Conservation (phyloP, 2,888 invertebrate species). For the Nebria brevicollis region DNA sequence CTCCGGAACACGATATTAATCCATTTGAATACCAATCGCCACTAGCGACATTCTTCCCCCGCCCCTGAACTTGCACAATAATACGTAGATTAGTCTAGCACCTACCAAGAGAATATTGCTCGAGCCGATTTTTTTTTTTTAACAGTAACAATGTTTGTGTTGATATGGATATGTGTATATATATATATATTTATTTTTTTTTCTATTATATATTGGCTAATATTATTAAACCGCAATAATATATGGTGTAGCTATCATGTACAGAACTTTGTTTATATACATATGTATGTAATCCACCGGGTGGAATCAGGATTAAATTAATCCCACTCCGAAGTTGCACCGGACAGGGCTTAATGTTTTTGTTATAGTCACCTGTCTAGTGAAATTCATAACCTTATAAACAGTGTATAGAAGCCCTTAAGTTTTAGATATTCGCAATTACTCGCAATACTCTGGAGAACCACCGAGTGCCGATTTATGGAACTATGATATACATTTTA, state of each 20-base stretch:
- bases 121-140: neutral
- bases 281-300: slow-evolving; percentile 3
- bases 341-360: neutral
- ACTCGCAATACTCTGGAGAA: too few species aligned
- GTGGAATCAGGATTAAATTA: neutral
- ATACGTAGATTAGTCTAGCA: neutral
- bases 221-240: neutral
- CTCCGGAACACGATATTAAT: slow-evolving; percentile 39
- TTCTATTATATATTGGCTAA: neutral
- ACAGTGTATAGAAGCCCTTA: neutral
- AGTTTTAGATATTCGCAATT: too few species aligned
- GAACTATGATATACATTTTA: too few species aligned
- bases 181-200: too few species aligned
- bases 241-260: neutral
- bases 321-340: neutral
- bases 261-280: neutral
- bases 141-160: neutral
- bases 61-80: neutral
- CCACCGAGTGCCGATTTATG: too few species aligned
- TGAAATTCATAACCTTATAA: neutral
- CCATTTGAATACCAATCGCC: slow-evolving; percentile 23
- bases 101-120: neutral
- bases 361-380: neutral
- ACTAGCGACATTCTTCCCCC: neutral
- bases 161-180: too few species aligned